A percentile compares a stretch with the other conserved stretches of the same genome.
These are phyloP conservation scores for Pygathrix nemaeus DNA, from an alignment of 2,113 vertebrate species.

Conservation along the genomic window DNA sequence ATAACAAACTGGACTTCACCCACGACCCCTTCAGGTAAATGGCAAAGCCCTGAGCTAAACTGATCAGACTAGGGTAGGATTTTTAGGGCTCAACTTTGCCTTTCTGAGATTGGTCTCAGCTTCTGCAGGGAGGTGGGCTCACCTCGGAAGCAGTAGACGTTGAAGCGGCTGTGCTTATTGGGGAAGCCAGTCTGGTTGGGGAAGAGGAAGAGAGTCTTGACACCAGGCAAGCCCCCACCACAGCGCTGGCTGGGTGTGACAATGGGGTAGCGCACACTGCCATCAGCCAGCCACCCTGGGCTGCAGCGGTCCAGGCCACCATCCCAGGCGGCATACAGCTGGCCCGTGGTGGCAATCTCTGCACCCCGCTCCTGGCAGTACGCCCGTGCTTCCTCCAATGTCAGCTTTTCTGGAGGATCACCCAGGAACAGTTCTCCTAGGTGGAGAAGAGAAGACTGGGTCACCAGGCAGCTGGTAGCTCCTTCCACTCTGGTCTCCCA, in stretches of 20 bases:
- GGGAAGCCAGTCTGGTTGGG: conserved; percentile 97
- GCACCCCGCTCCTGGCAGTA: conserved; percentile 87
- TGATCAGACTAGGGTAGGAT: too few species aligned
- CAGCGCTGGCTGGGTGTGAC: conserved; percentile 92
- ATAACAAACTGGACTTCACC: background rate
- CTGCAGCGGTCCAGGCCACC: conserved; percentile 93
- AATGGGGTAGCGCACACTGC: conserved; percentile 95
- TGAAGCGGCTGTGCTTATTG: conserved; percentile 86
- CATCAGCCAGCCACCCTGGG: conserved; percentile 95
- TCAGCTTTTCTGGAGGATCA: conserved; percentile 86
- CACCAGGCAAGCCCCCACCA: conserved; percentile 90
- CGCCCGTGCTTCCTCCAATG: conserved; percentile 87
- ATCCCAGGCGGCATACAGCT: conserved; percentile 94
- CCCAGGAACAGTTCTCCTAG: conserved; percentile 92
- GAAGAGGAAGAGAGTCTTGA: conserved; percentile 93
- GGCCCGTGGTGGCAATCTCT: conserved; percentile 89
- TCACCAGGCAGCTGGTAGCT: background rate
- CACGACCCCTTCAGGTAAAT: background rate
- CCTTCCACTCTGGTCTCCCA: background rate
- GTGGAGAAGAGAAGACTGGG: conserved; percentile 35
- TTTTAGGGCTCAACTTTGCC: background rate
- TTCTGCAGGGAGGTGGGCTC: conserved; percentile 42
- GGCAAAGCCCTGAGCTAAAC: background rate
- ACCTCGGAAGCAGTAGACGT: conserved; percentile 96
- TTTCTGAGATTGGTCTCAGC: background rate